Evolutionary conservation across 2,797 vertebrate species (phyloP).

Genomic region (Dendrocincla fuliginosa): DNA sequence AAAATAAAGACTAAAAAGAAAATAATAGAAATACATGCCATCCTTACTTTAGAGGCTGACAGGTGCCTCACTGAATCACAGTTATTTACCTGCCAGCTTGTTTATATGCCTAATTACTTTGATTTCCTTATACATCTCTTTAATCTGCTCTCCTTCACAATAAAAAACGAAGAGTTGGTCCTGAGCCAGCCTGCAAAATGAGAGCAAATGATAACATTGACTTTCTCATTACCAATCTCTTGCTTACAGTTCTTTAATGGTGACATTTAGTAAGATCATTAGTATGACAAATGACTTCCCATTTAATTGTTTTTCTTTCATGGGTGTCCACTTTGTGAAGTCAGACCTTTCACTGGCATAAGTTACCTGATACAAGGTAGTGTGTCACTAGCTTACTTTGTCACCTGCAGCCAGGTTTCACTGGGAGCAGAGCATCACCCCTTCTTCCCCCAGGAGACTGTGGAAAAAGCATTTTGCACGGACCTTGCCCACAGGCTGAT

Average conservation of each 20-base stretch:
- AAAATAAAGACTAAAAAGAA: background rate
- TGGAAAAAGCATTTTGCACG: background rate
- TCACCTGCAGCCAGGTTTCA: background rate
- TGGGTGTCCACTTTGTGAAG: background rate
- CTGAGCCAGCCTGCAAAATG: slow-evolving; percentile 6
- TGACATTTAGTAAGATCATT: slow-evolving; percentile 1
- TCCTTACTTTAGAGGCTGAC: background rate
- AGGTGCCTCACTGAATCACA: background rate
- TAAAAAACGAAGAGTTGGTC: background rate
- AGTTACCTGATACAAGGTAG: background rate
- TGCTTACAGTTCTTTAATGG: background rate
- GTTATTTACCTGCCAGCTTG: background rate
- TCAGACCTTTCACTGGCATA: background rate
- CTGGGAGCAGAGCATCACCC: background rate
- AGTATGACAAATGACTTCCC: background rate
- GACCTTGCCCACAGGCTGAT: background rate
- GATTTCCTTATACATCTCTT: background rate
- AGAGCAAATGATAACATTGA: background rate
- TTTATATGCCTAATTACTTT: slow-evolving; percentile 16
- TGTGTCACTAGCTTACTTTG: background rate
- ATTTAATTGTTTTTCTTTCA: background rate
- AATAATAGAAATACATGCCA: background rate
- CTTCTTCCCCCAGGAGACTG: background rate
- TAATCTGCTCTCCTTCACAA: background rate
- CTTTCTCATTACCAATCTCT: background rate